A percentile compares a stretch with the other conserved stretches of the same genome.
Evolutionary conservation across 2,797 vertebrate species (phyloP).

Genomic region (Babyrousa celebensis): DNA sequence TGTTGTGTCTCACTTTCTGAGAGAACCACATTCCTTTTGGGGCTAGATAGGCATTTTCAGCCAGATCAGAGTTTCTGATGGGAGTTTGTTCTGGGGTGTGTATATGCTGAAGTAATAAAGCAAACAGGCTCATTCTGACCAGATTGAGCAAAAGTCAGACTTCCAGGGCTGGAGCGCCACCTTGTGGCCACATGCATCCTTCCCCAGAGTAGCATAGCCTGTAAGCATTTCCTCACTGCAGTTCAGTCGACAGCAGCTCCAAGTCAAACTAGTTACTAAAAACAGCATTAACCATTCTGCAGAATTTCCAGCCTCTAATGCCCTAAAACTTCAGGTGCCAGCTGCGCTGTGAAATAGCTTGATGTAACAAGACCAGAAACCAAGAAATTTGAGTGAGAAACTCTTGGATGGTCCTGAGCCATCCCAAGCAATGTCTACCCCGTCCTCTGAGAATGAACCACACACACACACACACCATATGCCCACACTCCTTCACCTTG

Average conservation of each 20-base stretch:
- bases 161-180: constrained; percentile 59
- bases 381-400: neutral
- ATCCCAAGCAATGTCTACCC: neutral
- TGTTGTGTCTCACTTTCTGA: neutral
- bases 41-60: neutral
- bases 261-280: neutral
- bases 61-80: neutral
- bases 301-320: neutral
- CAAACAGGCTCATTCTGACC: neutral
- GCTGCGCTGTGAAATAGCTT: neutral
- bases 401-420: neutral
- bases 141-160: neutral
- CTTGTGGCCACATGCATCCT: constrained; percentile 67
- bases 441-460: neutral
- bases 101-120: neutral
- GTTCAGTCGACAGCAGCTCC: neutral
- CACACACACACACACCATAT: neutral
- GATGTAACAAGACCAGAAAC: neutral
- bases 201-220: neutral
- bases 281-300: neutral
- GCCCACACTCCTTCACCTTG: neutral
- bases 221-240: neutral
- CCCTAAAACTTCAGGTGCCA: neutral
- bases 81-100: no score
- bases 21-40: neutral